Percentiles rank a stretch among this genome's conserved stretches.
These are phyloP conservation scores for Paedocypris micromegethes DNA, from an alignment of 2,797 vertebrate species.

Conservation along the genomic window DNA sequence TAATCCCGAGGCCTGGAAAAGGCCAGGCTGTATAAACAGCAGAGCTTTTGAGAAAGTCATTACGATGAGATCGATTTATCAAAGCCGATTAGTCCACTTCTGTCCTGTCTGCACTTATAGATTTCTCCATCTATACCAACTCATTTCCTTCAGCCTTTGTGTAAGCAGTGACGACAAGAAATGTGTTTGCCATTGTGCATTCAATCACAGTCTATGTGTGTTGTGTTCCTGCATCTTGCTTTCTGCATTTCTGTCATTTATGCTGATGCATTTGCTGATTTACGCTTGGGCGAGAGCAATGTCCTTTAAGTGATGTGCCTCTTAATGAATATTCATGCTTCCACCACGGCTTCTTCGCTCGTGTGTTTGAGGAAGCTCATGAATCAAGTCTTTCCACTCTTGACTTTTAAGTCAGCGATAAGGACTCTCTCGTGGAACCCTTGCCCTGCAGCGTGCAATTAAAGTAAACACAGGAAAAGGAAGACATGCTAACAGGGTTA, in stretches of 20 bases:
- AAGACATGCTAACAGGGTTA: constrained; percentile 48
- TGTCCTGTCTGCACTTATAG: constrained; percentile 41
- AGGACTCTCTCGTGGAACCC: constrained; percentile 39
- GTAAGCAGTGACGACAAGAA: background rate
- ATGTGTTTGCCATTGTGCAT: constrained; percentile 5
- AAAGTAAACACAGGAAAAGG: constrained; percentile 60
- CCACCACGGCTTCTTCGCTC: background rate
- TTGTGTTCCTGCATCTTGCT: constrained; percentile 23
- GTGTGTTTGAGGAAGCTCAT: constrained; percentile 16
- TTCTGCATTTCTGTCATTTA: constrained; percentile 22
- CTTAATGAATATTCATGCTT: constrained; percentile 25
- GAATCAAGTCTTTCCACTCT: constrained; percentile 32
- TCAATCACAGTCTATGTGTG: constrained; percentile 11
- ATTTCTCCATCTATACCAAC: constrained; percentile 43
- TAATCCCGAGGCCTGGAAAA: constrained; percentile 32
- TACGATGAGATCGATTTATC: constrained; percentile 58
- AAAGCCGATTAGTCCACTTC: constrained; percentile 52
- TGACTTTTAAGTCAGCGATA: constrained; percentile 31
- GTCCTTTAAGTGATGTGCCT: constrained; percentile 11
- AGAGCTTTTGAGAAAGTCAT: constrained; percentile 56
- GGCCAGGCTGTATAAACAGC: constrained; percentile 51
- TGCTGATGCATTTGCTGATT: constrained; percentile 11
- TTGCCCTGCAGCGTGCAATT: constrained; percentile 49
- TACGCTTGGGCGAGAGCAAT: constrained; percentile 1
- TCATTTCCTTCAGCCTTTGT: constrained; percentile 32